Evolutionary conservation across 2,797 vertebrate species (phyloP).

Genomic region (Pogoniulus pusillus): DNA sequence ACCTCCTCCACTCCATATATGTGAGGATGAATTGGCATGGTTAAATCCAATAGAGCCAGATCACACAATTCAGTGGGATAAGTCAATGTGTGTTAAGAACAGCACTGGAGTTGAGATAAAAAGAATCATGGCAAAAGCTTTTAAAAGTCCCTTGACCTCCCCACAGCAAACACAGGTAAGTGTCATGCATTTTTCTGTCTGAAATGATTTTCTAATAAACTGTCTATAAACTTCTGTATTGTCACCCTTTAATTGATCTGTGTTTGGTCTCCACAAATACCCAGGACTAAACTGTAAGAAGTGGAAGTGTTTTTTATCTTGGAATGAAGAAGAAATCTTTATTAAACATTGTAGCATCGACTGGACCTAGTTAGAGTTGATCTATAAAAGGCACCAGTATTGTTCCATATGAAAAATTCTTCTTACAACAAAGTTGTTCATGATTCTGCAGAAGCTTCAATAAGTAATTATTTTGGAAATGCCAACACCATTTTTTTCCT

Average conservation of each 20-base stretch:
- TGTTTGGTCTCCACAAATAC: background rate
- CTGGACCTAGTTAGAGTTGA: background rate
- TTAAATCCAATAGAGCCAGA: slow-evolving; percentile 95
- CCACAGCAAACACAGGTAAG: slow-evolving; percentile 93
- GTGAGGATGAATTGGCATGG: slow-evolving; percentile 96
- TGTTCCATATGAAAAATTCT: background rate
- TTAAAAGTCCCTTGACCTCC: slow-evolving; percentile 95
- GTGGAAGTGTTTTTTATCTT: background rate
- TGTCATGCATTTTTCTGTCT: background rate
- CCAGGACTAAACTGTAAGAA: background rate
- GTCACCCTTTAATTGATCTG: background rate
- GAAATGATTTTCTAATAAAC: background rate
- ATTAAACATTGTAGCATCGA: background rate
- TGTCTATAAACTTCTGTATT: background rate
- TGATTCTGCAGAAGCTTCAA: background rate
- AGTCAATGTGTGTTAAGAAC: slow-evolving; percentile 96
- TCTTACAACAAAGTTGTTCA: background rate
- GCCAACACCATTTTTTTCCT: background rate
- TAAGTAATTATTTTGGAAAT: background rate
- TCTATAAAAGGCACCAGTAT: background rate
- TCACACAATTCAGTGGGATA: slow-evolving; percentile 93
- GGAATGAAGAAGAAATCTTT: background rate
- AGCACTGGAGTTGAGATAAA: slow-evolving; percentile 97
- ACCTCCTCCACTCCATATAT: slow-evolving; percentile 91
- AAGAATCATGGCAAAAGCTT: slow-evolving; percentile 97